Conservation (phyloP, 2,888 invertebrate genomes). For the Pammene aurita region DNA sequence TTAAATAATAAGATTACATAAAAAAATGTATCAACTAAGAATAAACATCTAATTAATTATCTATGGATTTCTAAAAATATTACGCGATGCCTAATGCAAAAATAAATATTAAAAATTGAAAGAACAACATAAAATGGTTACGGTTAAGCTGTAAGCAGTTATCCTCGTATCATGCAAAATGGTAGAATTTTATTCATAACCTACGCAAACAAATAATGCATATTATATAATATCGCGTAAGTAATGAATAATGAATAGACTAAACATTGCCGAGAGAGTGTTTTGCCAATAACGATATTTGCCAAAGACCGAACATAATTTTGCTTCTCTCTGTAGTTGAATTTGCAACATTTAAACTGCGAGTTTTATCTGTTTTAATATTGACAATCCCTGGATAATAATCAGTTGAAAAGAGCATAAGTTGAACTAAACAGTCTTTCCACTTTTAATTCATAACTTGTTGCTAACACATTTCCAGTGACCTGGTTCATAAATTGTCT, state of each 20-base stretch:
- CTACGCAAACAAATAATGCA: slow-evolving; percentile 46
- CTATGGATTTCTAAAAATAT: slow-evolving; percentile 23
- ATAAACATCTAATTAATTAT: slow-evolving; percentile 16
- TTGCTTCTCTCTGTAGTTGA: slow-evolving; percentile 56
- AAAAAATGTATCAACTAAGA: not conserved
- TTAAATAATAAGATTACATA: not conserved
- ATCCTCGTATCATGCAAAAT: slow-evolving; percentile 60
- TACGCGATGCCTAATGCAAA: slow-evolving; percentile 37
- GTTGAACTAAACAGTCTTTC: no score
- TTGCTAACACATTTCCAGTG: no score
- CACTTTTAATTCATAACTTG: no score
- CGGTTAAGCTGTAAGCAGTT: slow-evolving; percentile 57
- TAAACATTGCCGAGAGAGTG: slow-evolving; percentile 54
- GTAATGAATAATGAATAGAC: slow-evolving; percentile 45
- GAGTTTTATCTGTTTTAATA: not conserved
- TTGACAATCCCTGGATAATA: not conserved
- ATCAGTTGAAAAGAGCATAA: not conserved
- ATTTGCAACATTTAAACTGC: slow-evolving; percentile 41
- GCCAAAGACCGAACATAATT: slow-evolving; percentile 43
- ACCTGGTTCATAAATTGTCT: no score
- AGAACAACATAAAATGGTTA: slow-evolving; percentile 21
- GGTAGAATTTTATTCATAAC: slow-evolving; percentile 49
- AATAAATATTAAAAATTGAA: slow-evolving; percentile 3
- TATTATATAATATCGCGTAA: slow-evolving; percentile 44
- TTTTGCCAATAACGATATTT: slow-evolving; percentile 23